A percentile compares a stretch with the other conserved stretches of the same genome.
These are phyloP conservation scores for Fissipunctia ypsillon DNA, from an alignment of 2,888 invertebrate species.

Conservation along the genomic window DNA sequence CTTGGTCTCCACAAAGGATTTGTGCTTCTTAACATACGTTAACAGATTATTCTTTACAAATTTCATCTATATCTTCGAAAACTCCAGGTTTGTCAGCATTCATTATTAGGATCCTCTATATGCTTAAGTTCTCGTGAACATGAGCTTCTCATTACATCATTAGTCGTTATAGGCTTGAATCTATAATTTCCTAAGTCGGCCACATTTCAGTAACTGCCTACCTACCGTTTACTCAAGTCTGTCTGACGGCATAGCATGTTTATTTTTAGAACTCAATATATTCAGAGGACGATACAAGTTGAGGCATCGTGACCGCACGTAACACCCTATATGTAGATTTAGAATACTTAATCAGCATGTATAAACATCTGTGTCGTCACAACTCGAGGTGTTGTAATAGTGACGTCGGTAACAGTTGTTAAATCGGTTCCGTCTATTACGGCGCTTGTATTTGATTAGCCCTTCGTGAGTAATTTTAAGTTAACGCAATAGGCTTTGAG, in stretches of 20 bases:
- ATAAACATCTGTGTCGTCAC: constrained; percentile 46
- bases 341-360: constrained; percentile 40
- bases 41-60: not conserved
- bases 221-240: constrained; percentile 10
- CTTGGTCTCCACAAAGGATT: not conserved
- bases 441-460: constrained; percentile 47
- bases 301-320: constrained; percentile 38
- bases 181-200: not conserved
- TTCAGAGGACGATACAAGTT: constrained; percentile 38
- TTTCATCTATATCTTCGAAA: not conserved
- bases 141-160: not conserved
- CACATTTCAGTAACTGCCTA: not conserved
- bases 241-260: constrained; percentile 16
- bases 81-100: not conserved
- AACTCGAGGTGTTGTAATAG: constrained; percentile 49
- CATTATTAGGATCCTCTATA: not conserved
- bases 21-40: not conserved
- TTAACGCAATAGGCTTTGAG: constrained; percentile 35
- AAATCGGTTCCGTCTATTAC: constrained; percentile 63
- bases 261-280: constrained; percentile 52
- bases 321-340: constrained; percentile 40
- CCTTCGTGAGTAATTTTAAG: constrained; percentile 57
- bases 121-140: not conserved
- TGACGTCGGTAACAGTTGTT: constrained; percentile 44
- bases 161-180: not conserved